Conservation (phyloP, 2,113 vertebrate genomes). For the Amphiprion ocellaris region DNA sequence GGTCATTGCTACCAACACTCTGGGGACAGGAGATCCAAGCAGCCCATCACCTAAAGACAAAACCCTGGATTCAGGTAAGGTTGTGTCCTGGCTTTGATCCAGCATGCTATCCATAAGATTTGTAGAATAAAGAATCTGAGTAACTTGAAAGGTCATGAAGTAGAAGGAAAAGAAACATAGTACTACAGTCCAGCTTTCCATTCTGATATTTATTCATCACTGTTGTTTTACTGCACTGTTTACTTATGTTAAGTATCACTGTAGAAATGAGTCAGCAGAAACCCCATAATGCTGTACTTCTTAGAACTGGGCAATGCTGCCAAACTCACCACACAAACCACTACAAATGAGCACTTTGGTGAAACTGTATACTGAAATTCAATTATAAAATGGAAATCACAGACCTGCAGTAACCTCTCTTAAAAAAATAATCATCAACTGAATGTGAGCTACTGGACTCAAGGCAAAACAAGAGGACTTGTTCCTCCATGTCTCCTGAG, state of each 20-base stretch:
- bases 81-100: background rate
- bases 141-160: constrained; percentile 39
- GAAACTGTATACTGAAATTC: constrained; percentile 73
- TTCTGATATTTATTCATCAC: constrained; percentile 51
- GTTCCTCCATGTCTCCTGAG: constrained; percentile 30
- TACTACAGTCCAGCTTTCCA: constrained; percentile 57
- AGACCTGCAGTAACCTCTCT: constrained; percentile 58
- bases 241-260: constrained; percentile 59
- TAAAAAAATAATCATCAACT: constrained; percentile 52
- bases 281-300: constrained; percentile 52
- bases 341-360: constrained; percentile 76
- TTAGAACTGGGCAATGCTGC: constrained; percentile 49
- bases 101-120: background rate
- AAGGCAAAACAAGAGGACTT: constrained; percentile 35
- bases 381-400: constrained; percentile 74
- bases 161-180: constrained; percentile 30
- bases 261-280: constrained; percentile 68
- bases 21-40: constrained; percentile 94
- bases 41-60: constrained; percentile 88
- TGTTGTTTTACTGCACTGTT: constrained; percentile 59
- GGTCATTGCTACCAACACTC: constrained; percentile 92
- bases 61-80: constrained; percentile 91
- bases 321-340: constrained; percentile 71
- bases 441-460: constrained; percentile 36
- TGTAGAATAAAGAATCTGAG: background rate